A percentile compares a stretch with the other conserved stretches of the same genome.
These are phyloP conservation scores for Electrona antarctica DNA, from an alignment of 2,113 vertebrate genomes.

Conservation along the genomic window DNA sequence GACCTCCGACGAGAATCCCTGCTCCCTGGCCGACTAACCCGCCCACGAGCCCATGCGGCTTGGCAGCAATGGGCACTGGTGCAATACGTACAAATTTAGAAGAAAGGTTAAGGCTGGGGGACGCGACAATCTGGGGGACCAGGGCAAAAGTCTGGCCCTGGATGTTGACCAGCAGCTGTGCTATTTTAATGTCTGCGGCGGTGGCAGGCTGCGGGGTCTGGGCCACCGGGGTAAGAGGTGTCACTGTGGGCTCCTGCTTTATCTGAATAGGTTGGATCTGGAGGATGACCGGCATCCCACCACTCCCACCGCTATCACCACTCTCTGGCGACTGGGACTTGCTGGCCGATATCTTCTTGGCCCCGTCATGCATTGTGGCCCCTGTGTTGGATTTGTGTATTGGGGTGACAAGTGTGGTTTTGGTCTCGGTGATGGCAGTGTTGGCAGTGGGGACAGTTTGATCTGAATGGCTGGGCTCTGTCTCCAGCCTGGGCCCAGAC, in stretches of 20 bases:
- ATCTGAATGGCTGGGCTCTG: conserved; percentile 72
- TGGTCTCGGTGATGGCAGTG: conserved; percentile 64
- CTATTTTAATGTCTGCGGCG: conserved; percentile 85
- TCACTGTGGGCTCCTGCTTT: conserved; percentile 81
- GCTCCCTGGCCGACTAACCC: conserved; percentile 70
- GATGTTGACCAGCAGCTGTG: conserved; percentile 92
- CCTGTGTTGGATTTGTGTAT: conserved; percentile 29
- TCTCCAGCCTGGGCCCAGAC: conserved; percentile 31
- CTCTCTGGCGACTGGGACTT: conserved; percentile 69
- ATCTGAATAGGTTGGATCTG: conserved; percentile 89
- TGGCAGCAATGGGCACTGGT: conserved; percentile 92
- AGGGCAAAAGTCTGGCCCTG: conserved; percentile 95
- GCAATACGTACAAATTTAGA: conserved; percentile 96
- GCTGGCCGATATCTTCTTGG: conserved; percentile 59
- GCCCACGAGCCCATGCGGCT: conserved; percentile 82
- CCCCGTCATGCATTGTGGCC: conserved; percentile 18
- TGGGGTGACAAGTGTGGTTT: conserved; percentile 57
- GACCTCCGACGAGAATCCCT: conserved; percentile 82
- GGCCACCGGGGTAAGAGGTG: conserved; percentile 57
- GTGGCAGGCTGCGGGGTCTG: conserved; percentile 66
- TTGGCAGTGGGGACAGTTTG: conserved; percentile 69
- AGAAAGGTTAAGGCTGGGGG: conserved; percentile 81
- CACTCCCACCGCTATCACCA: conserved; percentile 2
- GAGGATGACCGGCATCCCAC: conserved; percentile 83
- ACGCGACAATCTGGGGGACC: conserved; percentile 89